Evolutionary conservation across 2,797 vertebrate species (phyloP), one percentile per base, ranked within the genome.

Genomic region (Sus cebifrons): DNA sequence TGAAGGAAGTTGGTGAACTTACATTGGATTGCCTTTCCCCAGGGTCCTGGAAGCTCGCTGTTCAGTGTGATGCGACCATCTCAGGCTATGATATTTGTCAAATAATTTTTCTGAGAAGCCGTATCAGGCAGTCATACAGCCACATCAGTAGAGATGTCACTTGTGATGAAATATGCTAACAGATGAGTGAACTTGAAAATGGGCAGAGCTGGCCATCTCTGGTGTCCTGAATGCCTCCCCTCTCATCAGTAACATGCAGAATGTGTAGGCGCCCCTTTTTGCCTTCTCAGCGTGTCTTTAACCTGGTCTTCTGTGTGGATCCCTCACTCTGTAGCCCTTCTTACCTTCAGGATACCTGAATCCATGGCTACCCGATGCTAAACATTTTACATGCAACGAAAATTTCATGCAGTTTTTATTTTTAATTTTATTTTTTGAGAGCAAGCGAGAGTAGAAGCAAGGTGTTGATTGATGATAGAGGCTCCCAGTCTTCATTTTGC

Each of bases 361-460:
- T 87, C 65, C 27, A 4, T 74, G 40, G 73, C 64, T 82, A 5
- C 25, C 17, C 14, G 62, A 17, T 52, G 36, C 81, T 93, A 93
- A 12, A 60, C 96, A 70, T 60, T 96, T 96, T 95, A 62, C 49
- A 16, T 89, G 70, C 91, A 92, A 84, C 94, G 9, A 62, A 36
- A 71, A n/a, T 81, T 40, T 58, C 60, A n/a, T 64, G n/a, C 64
- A 52, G 29, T 44, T 67, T 73, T 85, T 32, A 52, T 25, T 62
- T 92, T 44, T 49, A 49, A 49, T 21, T 65, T 27, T 68, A 13
- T 32, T 12, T 60, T 44, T 32, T 49, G 75, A 79, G 78, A 83
- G n/a, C 2, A 11, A 64, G 36, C 44, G 20, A 21, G 27, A 52
- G 49, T 20, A 20, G 36, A 84, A 82, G 16, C 52, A 13, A 73